phyloP scores from a whole-genome alignment of 1,140 invertebrate species.

The Drosophila sproati region DNA sequence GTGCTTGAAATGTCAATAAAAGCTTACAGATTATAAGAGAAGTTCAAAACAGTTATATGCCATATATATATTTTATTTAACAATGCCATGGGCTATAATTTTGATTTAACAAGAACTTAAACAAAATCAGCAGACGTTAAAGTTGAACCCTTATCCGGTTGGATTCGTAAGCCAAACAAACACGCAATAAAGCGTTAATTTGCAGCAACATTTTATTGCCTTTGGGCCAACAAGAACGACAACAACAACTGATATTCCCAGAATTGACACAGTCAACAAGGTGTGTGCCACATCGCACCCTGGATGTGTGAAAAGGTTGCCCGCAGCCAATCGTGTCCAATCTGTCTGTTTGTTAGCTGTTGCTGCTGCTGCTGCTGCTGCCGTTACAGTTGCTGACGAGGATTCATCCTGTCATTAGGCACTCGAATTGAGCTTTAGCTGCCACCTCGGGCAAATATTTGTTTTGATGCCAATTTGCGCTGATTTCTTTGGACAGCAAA shows the following conservation, averaged over 20 bases:
- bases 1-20: conserved; percentile 71
- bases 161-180: conserved; percentile 63
- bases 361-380: background rate
- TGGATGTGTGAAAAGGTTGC: conserved; percentile 69
- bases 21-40: conserved; percentile 55
- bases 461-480: conserved; percentile 79
- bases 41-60: conserved; percentile 18
- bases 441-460: conserved; percentile 80
- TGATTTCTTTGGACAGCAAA: conserved; percentile 74
- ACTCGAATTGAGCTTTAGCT: conserved; percentile 50
- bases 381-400: conserved; percentile 7
- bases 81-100: conserved; percentile 34
- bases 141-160: conserved; percentile 43
- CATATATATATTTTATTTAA: conserved; percentile 18
- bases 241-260: conserved; percentile 50
- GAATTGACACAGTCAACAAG: conserved; percentile 73
- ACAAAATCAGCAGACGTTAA: conserved; percentile 23
- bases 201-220: conserved; percentile 73
- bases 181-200: conserved; percentile 81
- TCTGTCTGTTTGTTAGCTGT: conserved; percentile 5
- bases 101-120: conserved; percentile 70
- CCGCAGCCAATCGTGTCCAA: conserved; percentile 25
- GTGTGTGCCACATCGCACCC: conserved; percentile 73
- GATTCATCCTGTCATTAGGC: conserved; percentile 73
- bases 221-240: background rate